A percentile compares a stretch with the other conserved stretches of the same genome.
Evolutionary conservation across 2,888 invertebrate species (phyloP).

Genomic region (Hypena proboscidalis): DNA sequence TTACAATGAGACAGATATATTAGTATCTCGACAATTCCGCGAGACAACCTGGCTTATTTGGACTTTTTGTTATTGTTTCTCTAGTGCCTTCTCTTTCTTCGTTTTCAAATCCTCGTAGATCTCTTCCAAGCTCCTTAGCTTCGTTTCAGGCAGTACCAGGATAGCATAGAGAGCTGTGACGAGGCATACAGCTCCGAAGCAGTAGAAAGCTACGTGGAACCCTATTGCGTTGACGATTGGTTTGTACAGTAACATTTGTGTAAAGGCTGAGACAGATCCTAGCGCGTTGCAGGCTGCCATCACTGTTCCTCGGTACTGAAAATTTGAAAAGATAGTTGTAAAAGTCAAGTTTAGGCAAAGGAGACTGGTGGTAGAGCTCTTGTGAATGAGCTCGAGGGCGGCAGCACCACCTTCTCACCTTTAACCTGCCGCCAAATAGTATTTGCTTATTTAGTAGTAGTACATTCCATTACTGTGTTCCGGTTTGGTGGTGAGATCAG

Average conservation of each 20-base stretch:
- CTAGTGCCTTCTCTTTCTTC: constrained; percentile 53
- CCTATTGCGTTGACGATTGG: constrained; percentile 59
- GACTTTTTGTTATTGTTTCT: no score
- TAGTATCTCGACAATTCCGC: no score
- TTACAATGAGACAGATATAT: no score
- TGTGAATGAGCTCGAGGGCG: no score
- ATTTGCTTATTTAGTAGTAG: no score
- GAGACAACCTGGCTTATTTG: no score
- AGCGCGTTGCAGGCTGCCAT: constrained; percentile 60
- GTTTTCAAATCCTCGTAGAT: constrained; percentile 59
- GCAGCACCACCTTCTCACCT: no score
- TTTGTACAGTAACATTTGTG: constrained; percentile 66
- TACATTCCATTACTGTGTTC: no score
- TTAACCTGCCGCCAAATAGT: no score
- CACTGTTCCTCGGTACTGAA: constrained; percentile 68
- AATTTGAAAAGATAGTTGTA: constrained; percentile 25
- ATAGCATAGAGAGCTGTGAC: constrained; percentile 56
- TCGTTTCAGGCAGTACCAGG: constrained; percentile 63
- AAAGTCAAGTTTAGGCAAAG: no score
- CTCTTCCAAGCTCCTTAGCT: constrained; percentile 54
- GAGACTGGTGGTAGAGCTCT: no score
- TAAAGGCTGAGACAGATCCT: constrained; percentile 54
- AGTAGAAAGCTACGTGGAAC: constrained; percentile 60
- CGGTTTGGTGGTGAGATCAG: no score
- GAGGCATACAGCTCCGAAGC: constrained; percentile 60